Conservation (phyloP, 1,140 invertebrate genomes). For the Triops longicaudatus region DNA sequence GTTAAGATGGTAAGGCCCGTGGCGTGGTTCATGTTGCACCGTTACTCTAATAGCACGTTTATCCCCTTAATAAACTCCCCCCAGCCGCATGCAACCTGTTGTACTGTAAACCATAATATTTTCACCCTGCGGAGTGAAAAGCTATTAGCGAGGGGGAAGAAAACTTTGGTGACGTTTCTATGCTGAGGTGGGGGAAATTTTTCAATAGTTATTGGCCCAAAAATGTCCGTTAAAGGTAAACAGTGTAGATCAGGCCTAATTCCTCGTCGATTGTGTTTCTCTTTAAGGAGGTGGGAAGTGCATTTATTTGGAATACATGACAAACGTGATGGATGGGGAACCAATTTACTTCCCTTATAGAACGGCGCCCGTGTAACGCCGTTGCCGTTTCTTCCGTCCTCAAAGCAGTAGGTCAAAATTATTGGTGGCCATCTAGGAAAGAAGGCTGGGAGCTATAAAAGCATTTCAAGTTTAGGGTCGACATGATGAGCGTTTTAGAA, state of each 20-base stretch:
- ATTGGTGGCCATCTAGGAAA: neutral
- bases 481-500: neutral
- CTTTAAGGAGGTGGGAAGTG: neutral
- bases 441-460: neutral
- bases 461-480: conserved; percentile 3
- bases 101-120: neutral
- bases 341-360: neutral
- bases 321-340: neutral
- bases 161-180: neutral
- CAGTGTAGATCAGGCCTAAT: neutral
- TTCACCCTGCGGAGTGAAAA: neutral
- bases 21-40: neutral
- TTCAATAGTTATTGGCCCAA: neutral
- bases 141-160: neutral
- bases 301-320: neutral
- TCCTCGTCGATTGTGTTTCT: neutral
- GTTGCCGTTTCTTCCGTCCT: neutral
- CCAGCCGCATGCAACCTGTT: neutral
- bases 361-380: neutral
- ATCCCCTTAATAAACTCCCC: neutral
- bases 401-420: neutral
- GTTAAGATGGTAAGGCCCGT: neutral
- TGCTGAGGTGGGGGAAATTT: neutral
- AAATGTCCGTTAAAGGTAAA: conserved; percentile 12
- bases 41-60: neutral